Base-by-base conservation (phyloP, 2,888 invertebrate species). In the Machimus rusticus region DNA sequence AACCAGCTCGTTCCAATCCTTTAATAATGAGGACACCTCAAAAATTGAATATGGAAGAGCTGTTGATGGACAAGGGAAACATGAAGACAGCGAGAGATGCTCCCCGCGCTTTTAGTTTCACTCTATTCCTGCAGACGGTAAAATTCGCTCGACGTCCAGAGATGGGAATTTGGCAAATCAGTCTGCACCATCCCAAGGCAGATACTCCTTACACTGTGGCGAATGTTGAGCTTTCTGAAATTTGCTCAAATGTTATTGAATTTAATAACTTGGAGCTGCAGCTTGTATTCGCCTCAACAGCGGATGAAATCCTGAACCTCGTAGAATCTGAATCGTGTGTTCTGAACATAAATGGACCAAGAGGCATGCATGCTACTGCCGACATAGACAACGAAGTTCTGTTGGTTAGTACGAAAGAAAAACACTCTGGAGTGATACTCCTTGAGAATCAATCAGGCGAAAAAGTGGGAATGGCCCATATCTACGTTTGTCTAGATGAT, bases 111-210 rank as follows among this genome's bases (percentile, higher is more conserved):
- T 89, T 89, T 79, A 89, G 89, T 78, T 89, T 88, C 66, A 89
- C 87, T 82, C 82, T 90, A 14, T 89, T 87, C 12, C 74, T 90
- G 12, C 85, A 88, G 66, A 88, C 88, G 23, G 77, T 90, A 12
- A 89, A 87, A 84, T 89, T 90, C 51, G 86, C 81, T 28, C 66
- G 88, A 4, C 86, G 88, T 31, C 89, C 89, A 28, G 88, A 89
- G 66, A 86, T 87, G 37, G 90, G 89, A 19, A 89, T 90, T 8
- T 90, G 89, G 89, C 90, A 90, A 82, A 87, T 89, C 4, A 89
- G 88, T 39, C 88, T 90, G 39, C 88, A 88, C 77, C 90, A 90
- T 86, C 85, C 87, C 19, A 89, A 88, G 74, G 89, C 90, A 1
- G 89, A 89, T 34, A 89, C 89, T 16, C 86, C 88, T 31, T 87